These are phyloP conservation scores for Acleris cristana DNA, from an alignment of 2,888 invertebrate species.

Conservation along the genomic window DNA sequence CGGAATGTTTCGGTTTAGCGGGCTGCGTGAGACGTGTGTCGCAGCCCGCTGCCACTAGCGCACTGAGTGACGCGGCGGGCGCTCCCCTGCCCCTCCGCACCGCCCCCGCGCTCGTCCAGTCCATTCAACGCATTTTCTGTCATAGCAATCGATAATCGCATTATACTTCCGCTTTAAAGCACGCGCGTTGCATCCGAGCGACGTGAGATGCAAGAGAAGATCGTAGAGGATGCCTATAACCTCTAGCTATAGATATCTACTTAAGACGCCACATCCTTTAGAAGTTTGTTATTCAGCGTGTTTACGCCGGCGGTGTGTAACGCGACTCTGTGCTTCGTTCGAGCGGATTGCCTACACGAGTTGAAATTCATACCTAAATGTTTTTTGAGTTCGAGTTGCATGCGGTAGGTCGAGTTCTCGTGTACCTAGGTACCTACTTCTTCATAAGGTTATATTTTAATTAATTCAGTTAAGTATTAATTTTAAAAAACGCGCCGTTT, in stretches of 20 bases:
- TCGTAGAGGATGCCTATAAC: background rate
- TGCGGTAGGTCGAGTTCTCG: constrained; percentile 13
- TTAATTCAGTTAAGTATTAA: too few relatives aligned
- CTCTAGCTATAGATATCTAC: constrained; percentile 5
- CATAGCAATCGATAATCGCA: constrained; percentile 83
- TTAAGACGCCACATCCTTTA: constrained; percentile 9
- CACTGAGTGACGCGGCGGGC: constrained; percentile 67
- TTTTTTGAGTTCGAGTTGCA: constrained; percentile 11
- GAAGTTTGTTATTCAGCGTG: constrained; percentile 11
- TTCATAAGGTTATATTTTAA: too few relatives aligned
- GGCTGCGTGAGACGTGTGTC: constrained; percentile 70
- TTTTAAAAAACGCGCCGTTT: too few relatives aligned
- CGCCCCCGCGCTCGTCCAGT: constrained; percentile 58
- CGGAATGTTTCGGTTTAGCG: constrained; percentile 72
- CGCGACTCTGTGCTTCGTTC: constrained; percentile 3
- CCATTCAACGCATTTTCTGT: constrained; percentile 83
- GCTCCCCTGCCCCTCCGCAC: constrained; percentile 43
- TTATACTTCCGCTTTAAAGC: constrained; percentile 79
- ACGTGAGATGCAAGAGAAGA: constrained; percentile 53
- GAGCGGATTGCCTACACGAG: constrained; percentile 11
- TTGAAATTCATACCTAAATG: constrained; percentile 18
- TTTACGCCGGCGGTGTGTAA: constrained; percentile 5
- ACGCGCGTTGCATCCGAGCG: constrained; percentile 76
- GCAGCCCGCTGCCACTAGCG: constrained; percentile 52
- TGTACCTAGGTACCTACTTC: background rate